Conservation (phyloP, 2,113 vertebrate species). For the Xenus cinereus region DNA sequence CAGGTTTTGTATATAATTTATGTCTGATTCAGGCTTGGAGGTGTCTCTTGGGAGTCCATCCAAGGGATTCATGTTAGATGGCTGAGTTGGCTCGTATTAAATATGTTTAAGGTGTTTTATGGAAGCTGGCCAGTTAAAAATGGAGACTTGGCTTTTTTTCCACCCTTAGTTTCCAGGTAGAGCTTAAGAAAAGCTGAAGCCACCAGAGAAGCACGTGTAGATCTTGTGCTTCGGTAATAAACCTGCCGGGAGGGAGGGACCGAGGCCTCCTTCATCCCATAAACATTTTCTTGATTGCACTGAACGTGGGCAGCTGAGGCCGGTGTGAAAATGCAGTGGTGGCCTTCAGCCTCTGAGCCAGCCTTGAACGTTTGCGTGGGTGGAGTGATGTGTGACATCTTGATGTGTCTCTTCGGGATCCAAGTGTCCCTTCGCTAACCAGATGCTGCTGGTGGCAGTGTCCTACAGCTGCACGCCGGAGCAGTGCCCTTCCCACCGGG, state of each 20-base stretch:
- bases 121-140: neutral
- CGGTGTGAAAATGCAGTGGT: neutral
- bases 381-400: neutral
- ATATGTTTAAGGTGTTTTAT: neutral
- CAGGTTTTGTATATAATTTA: neutral
- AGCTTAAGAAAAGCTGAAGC: neutral
- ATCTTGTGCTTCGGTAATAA: neutral
- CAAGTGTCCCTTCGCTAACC: fast-evolving
- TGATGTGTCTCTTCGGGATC: neutral
- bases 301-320: neutral
- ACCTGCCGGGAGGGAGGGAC: neutral
- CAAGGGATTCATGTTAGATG: neutral
- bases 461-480: fast-evolving
- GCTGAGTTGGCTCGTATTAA: neutral
- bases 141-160: neutral
- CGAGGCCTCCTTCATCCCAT: neutral
- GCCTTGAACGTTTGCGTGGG: fast-evolving
- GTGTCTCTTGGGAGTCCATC: neutral
- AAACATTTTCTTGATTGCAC: neutral
- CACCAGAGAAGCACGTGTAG: neutral
- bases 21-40: neutral
- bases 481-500: neutral
- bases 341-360: neutral
- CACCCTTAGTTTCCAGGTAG: neutral
- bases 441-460: neutral